Base-by-base conservation (phyloP, 2,888 invertebrate genomes). In the Cheilosia urbana region DNA sequence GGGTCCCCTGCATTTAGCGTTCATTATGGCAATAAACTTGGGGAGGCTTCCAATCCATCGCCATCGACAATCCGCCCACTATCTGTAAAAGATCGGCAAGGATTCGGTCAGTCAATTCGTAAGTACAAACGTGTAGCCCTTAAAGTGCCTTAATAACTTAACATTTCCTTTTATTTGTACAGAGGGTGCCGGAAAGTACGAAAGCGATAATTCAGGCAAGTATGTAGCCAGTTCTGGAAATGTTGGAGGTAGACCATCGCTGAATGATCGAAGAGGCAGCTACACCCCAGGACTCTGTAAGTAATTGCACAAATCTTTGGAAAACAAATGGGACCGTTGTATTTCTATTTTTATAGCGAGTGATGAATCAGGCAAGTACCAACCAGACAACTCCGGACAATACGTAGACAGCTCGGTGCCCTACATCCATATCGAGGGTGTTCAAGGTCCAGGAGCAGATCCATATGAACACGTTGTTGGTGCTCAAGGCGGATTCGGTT, bases 351-450 rank as follows among this genome's bases (percentile, higher is more conserved):
- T 27, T 68, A n/a, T 15, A 83, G 83, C 72, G 19, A 53, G 40
- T 4, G n/a, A 30, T 30, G 76, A 24, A 17, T 17, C 21, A 19
- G 72, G 42, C 65, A 77, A 55, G 6, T 82, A 62, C 42, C 21
- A 17, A 49, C 63, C 19, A n/a, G 69, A 81, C 40, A 62, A 71
- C 30, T 68, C 66, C 15, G 85, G 85, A 4, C 17, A 63, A 30
- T 83, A 87, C 27, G 68, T 83, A 19, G 75, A 83, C 45, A 60
- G n/a, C 45, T 69, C 71, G 1, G 65, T 45, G 19, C 87, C 85
- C 1, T 90, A 90, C 55, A 45, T 87, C 9, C 91, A 90, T 79
- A 81, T 87, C 47, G 88, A 87, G 45, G 90, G 90, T 17, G 62
- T 75, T 13, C 89, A 90, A 63, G 90, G 89, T 11, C 73, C 87